Base-by-base conservation (phyloP, 2,888 invertebrate genomes). In the Stegophylla sp. region DNA sequence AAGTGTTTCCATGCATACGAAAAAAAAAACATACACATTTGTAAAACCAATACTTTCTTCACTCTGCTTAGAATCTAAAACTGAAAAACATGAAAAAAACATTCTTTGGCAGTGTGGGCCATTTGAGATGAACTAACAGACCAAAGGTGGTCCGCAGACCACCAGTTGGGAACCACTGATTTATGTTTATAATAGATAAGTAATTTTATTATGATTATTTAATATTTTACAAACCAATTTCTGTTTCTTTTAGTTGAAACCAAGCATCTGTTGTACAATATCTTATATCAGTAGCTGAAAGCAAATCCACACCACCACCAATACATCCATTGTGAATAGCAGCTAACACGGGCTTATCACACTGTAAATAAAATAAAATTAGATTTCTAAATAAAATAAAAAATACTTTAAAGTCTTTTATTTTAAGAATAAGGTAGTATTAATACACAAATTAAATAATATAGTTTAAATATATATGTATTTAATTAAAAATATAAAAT, bases 231-330 rank as follows among this genome's bases (percentile, higher is more conserved):
- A 82, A 83, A 86, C 87, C 87, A 23, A 88, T 84, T 67, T 87
- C 88, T 28, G 90, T 90, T 88, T 97, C 96, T 87, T 97, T 97
- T 0, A 98, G 91, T 88, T 93, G 92, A 86, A 97, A 97, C 90
- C 92, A 94, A 1, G 98, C 93, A 87, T 98, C 97, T 85, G 91
- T 88, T 0, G 96, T 91, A 85, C 95, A 96, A 85, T 95, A 96
- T 82, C 97, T 90, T 83, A 99, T 94, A 87, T 99, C 99, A 74
- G 95, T 92, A 0, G 96, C 93, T 3, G 94, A 91, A 75, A 96
- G 91, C 82, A 99, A 87, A 86, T 97, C 94, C 0, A 97, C 90
- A 0, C 95, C 98, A 0, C 92, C 98, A 0, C 99, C 99, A 76
- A 99, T 89, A 85, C 98, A 98, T 0, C 92, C 91, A 77, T 91